Base-by-base conservation (phyloP, 2,888 invertebrate species). In the Torymus tubicola region DNA sequence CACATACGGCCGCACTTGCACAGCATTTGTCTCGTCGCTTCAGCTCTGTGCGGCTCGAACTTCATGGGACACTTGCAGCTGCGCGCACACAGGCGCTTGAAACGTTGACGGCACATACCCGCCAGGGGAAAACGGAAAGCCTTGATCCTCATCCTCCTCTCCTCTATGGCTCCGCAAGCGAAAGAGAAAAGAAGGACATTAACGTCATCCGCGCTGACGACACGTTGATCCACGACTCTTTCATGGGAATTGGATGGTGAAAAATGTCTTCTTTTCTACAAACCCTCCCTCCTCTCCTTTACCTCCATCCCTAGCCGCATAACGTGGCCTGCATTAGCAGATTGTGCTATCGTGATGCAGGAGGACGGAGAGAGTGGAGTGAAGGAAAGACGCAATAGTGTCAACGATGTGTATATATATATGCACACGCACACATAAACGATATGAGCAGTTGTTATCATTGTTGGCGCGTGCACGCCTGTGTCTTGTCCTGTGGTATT, bases 141-240 rank as follows among this genome's bases (percentile, higher is more conserved):
- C 50, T 55, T 50, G 42, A 42, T 42, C 42, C 42, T 42, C 42
- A 42, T 42, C 8, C 42, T 42, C 42, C 42, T 5, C 42, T 42
- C 42, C 42, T 5, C 42, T 21, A 2, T 21, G 21, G 21, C 21
- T 2, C 2, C 21, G 42, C 31, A 3, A 8, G 8, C 57, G 64
- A 10, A 18, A 52, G 68, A 72, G 61, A n/a, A 21, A 58, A 52
- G 61, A 65, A 5, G 16, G 52, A 63, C 64, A 61, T 68, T 68
- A 72, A 72, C 76, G 76, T 68, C 80, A 77, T 81, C 53, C 1
- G 21, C 60, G 52, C 1, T 10, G 58, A 64, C 71, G 82, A 80
- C 82, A 72, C 68, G 73, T 77, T 82, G 82, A 82, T 82, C 80
- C 77, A 80, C 74, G 74, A 77, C 63, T 77, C 80, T 77, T 76